Evolutionary conservation across 2,888 invertebrate species (phyloP).

Genomic region (Spilosoma lubricipeda): DNA sequence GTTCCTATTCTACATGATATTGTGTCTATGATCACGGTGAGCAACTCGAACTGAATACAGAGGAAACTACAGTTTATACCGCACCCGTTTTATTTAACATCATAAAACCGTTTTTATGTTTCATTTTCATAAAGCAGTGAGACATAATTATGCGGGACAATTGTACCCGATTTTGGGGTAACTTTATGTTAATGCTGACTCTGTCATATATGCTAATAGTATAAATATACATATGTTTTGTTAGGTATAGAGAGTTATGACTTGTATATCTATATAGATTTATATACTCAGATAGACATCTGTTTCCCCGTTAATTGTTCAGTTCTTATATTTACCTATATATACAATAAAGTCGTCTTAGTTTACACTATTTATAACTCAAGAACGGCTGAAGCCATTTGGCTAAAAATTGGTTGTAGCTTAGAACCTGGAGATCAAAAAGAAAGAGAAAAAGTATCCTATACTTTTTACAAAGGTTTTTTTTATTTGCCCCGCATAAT

Average conservation of each 20-base stretch:
- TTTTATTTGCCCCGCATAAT: too few relatives aligned
- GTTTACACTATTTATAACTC: too few relatives aligned
- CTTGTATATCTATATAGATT: neutral
- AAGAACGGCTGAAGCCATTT: too few relatives aligned
- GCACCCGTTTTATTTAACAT: conserved; percentile 57
- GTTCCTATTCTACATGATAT: neutral
- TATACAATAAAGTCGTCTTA: too few relatives aligned
- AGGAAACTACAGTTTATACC: conserved; percentile 54
- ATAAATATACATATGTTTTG: neutral
- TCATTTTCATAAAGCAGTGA: conserved; percentile 75
- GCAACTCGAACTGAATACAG: neutral
- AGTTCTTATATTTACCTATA: neutral
- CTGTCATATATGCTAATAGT: conserved; percentile 69
- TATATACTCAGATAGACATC: neutral
- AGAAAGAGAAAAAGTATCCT: too few relatives aligned
- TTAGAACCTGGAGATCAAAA: too few relatives aligned
- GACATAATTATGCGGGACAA: conserved; percentile 72
- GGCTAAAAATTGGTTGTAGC: too few relatives aligned
- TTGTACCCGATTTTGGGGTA: conserved; percentile 74
- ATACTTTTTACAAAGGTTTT: too few relatives aligned
- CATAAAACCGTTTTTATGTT: conserved; percentile 71
- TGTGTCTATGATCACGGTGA: neutral
- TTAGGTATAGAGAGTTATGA: neutral
- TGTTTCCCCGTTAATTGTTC: neutral
- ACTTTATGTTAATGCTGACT: conserved; percentile 74